Conservation (phyloP, 2,797 vertebrate genomes). For the Scarus forsteni region DNA sequence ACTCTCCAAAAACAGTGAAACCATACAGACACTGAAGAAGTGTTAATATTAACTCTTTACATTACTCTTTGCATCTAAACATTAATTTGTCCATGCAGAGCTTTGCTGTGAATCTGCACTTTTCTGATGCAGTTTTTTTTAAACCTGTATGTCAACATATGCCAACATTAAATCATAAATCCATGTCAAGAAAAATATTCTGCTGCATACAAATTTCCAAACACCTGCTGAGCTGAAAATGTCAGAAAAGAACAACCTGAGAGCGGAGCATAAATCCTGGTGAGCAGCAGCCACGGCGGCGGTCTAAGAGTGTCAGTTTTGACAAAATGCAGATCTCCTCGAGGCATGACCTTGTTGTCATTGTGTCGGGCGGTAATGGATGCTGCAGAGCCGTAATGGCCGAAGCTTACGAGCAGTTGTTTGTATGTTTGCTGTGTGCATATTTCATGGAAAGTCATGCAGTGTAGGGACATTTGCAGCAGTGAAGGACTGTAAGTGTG, state of each 20-base stretch:
- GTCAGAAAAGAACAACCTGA: conserved; percentile 59
- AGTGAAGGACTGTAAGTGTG: conserved; percentile 33
- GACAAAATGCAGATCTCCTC: conserved; percentile 65
- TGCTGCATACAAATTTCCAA: conserved; percentile 43
- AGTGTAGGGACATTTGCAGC: conserved; percentile 16
- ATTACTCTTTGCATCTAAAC: too few species aligned
- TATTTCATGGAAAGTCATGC: conserved; percentile 23
- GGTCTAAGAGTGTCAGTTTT: conserved; percentile 53
- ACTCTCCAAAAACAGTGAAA: too few species aligned
- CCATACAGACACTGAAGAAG: too few species aligned
- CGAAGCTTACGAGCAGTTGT: conserved; percentile 25
- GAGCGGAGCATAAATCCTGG: conserved; percentile 49
- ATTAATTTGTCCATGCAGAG: too few species aligned
- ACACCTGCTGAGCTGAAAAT: conserved; percentile 66
- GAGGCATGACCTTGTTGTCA: conserved; percentile 62
- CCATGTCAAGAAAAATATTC: conserved; percentile 36
- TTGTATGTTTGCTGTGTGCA: conserved; percentile 20
- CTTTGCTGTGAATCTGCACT: too few species aligned
- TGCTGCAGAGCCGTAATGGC: conserved; percentile 22
- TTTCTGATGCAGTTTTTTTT: neutral
- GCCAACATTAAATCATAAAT: conserved; percentile 30
- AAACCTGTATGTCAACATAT: conserved; percentile 3
- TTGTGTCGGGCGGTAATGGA: conserved; percentile 51
- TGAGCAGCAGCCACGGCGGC: conserved; percentile 6
- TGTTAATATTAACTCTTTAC: too few species aligned